Base-by-base conservation (phyloP, 2,888 invertebrate species). In the Dasysyrphus tricinctus region DNA sequence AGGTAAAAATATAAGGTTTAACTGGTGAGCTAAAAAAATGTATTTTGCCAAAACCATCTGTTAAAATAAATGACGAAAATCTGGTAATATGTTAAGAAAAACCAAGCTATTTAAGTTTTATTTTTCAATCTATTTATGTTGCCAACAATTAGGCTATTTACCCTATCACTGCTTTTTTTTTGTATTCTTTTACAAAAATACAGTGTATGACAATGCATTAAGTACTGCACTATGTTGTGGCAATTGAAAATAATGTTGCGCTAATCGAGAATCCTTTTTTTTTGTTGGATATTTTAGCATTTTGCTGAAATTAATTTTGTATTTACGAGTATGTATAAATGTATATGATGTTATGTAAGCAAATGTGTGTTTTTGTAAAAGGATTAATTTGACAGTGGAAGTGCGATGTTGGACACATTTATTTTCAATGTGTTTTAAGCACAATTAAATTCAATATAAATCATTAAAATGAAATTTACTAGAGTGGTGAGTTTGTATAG, bases 161-260 rank as follows among this genome's bases (percentile, higher is more conserved):
- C 42, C 16, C 42, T 61, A 42, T 42, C 0, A 12, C 29, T 57
- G 11, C 6, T 34, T 39, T 32, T 39, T 32, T 19, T 51, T 16
- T n/a, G n/a, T 59, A 7, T n/a, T 12, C 39, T 14, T 16, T 57
- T 37, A 5, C 19, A 49, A 57, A 49, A 57, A 8, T 19, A 39
- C 16, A 56, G 19, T 9, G 9, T 67, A 51, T 44, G 72, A 73
- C 73, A 69, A 29, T 44, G 39, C 61, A 74, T 82, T 80, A 83
- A 80, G 70, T 75, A 63, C 57, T 39, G 42, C 56, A 65, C 57
- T 65, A 49, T 70, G 63, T 75, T 70, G 74, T 56, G 75, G 56
- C 70, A 70, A 56, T 75, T 63, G 74, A 83, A 83, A 80, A 75
- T 75, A 75, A 75, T 75, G 69, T 37, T 72, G 32, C 56, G 19